Conservation (phyloP, 2,113 vertebrate species). For the Urocitellus parryii region DNA sequence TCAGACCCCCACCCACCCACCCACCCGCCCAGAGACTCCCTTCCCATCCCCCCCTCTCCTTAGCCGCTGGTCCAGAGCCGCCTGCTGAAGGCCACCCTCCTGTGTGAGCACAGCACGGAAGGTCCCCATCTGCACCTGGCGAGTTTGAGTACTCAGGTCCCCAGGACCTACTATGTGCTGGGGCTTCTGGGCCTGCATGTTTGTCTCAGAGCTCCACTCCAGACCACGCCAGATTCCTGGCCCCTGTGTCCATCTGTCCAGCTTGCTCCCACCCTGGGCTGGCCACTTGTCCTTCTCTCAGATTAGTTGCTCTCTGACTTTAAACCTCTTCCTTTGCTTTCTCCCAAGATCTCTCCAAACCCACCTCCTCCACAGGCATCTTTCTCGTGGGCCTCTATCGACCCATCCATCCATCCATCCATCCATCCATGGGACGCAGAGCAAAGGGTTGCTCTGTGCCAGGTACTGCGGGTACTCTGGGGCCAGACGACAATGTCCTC, state of each 20-base stretch:
- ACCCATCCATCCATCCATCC: neutral
- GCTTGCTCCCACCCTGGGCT: neutral
- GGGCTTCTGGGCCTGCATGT: neutral
- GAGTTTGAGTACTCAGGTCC: neutral
- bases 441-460: neutral
- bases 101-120: accelerated
- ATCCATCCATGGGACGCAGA: neutral
- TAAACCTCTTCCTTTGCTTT: neutral
- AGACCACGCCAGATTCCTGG: accelerated
- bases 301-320: neutral
- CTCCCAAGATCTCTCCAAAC: neutral
- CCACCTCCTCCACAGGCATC: neutral
- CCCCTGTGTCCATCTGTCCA: accelerated
- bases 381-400: neutral
- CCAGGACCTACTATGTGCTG: neutral
- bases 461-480: neutral
- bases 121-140: accelerated
- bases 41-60: neutral
- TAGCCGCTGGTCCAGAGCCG: neutral
- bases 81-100: neutral
- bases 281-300: neutral
- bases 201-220: neutral
- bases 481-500: neutral
- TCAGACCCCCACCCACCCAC: neutral
- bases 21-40: too few relatives aligned